These are phyloP conservation scores for Drosophila merina DNA, from an alignment of 2,888 invertebrate species.

Conservation along the genomic window DNA sequence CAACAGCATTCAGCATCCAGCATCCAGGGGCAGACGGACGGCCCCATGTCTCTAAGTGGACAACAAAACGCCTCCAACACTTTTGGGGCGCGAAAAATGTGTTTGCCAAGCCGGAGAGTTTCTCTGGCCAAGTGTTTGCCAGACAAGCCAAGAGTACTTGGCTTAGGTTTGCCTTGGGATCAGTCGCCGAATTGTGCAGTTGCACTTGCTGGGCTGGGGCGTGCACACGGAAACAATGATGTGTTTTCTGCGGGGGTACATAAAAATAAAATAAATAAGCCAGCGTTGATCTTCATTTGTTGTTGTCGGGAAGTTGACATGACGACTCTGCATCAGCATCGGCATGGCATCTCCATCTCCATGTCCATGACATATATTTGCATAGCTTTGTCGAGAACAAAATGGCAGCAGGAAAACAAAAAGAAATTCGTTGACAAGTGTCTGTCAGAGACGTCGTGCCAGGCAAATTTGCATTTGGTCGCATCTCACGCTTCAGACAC, in stretches of 20 bases:
- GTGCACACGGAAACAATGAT: conserved; percentile 51
- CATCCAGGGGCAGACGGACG: conserved; percentile 55
- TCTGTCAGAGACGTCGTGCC: conserved; percentile 68
- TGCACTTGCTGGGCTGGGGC: conserved; percentile 73
- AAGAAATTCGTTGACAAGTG: conserved; percentile 71
- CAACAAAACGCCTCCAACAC: conserved; percentile 79
- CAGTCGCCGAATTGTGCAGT: conserved; percentile 19
- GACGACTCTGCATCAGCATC: conserved; percentile 51
- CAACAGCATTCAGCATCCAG: conserved; percentile 18
- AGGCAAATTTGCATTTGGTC: conserved; percentile 70
- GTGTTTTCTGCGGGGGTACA: conserved; percentile 42
- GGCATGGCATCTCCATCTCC: conserved; percentile 36
- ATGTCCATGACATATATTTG: conserved; percentile 73
- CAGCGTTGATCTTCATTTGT: conserved; percentile 75
- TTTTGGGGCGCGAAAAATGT: conserved; percentile 78
- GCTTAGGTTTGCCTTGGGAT: conserved; percentile 9
- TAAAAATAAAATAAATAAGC: conserved; percentile 73
- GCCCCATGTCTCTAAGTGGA: conserved; percentile 73
- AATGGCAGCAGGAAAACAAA: conserved; percentile 52
- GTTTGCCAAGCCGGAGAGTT: conserved; percentile 61
- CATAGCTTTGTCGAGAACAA: conserved; percentile 70
- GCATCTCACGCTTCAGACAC: conserved; percentile 68
- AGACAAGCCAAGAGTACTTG: conserved; percentile 39
- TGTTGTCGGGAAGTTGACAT: conserved; percentile 74
- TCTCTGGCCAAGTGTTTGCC: conserved; percentile 61